A percentile compares a stretch with the other conserved stretches of the same genome.
Conservation (phyloP, 2,797 vertebrate species). For the Erethizon dorsatum region DNA sequence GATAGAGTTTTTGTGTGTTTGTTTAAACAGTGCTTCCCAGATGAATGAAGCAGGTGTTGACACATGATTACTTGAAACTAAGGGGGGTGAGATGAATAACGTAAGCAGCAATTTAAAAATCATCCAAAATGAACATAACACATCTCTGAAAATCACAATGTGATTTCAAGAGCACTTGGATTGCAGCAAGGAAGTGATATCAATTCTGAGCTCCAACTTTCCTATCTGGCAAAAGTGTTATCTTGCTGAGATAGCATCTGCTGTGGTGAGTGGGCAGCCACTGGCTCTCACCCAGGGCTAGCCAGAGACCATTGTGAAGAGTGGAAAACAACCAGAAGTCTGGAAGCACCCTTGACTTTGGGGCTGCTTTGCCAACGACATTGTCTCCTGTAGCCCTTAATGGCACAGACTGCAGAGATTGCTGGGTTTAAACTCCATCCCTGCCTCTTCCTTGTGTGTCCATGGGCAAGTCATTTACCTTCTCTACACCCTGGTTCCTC, state of each 20-base stretch:
- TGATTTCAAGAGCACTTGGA: conserved; percentile 66
- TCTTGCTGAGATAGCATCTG: conserved; percentile 72
- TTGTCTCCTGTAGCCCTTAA: conserved; percentile 18
- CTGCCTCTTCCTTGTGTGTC: neutral
- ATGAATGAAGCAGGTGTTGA: conserved; percentile 23
- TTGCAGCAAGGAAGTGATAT: conserved; percentile 64
- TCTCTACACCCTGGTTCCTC: neutral
- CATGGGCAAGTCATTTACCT: neutral
- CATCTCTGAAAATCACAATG: conserved; percentile 66
- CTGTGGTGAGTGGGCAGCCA: conserved; percentile 55
- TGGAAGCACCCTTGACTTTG: neutral
- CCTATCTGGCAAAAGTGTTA: conserved; percentile 73
- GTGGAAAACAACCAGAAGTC: conserved; percentile 65
- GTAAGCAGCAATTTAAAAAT: conserved; percentile 69
- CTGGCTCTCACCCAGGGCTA: conserved; percentile 29
- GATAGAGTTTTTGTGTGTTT: neutral
- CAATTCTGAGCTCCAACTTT: conserved; percentile 54
- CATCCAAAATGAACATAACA: conserved; percentile 57
- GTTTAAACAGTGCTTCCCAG: conserved; percentile 12
- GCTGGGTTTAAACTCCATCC: neutral
- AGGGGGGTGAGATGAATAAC: neutral
- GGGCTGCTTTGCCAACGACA: neutral
- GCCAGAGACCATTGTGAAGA: conserved; percentile 49
- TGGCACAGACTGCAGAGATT: neutral
- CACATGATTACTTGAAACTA: neutral